phyloP scores from a whole-genome alignment of 2,888 invertebrate genomes.

The Iphiclides podalirius region DNA sequence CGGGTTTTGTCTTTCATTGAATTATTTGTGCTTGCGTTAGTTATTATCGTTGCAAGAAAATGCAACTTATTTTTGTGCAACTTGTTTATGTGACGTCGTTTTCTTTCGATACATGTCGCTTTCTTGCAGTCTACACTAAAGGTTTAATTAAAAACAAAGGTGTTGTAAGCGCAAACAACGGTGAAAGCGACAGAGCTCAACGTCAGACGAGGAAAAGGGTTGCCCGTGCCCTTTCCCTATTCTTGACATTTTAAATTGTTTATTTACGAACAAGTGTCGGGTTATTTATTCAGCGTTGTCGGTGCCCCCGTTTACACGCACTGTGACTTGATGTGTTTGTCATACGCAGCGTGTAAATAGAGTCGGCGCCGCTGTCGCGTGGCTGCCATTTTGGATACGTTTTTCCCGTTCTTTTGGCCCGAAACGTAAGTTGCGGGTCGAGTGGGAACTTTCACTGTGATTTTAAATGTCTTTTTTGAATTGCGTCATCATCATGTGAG shows the following conservation, averaged over 20 bases:
- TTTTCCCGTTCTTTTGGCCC: not conserved
- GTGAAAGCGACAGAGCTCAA: conserved; percentile 72
- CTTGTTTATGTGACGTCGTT: no score
- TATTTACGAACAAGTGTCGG: conserved; percentile 77
- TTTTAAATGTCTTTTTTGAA: no score
- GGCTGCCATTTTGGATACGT: conserved; percentile 1
- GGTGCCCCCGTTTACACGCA: conserved; percentile 31
- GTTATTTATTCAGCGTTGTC: conserved; percentile 69
- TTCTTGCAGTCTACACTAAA: not conserved
- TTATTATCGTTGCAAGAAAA: no score
- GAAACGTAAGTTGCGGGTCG: not conserved
- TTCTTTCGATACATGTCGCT: not conserved
- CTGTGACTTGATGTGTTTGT: conserved; percentile 28
- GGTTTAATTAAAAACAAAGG: conserved; percentile 10
- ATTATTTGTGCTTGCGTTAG: no score
- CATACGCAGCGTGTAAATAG: conserved; percentile 2
- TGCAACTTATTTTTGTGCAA: no score
- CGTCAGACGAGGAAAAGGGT: conserved; percentile 66
- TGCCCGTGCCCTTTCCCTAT: conserved; percentile 67
- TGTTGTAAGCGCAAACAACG: conserved; percentile 48
- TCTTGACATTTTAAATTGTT: conserved; percentile 80
- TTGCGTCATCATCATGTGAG: no score
- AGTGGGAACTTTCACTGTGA: no score
- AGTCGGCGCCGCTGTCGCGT: not conserved
- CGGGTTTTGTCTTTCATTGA: no score